phyloP scores from a whole-genome alignment of 1,140 invertebrate species.

The Hormaphis cornu region DNA sequence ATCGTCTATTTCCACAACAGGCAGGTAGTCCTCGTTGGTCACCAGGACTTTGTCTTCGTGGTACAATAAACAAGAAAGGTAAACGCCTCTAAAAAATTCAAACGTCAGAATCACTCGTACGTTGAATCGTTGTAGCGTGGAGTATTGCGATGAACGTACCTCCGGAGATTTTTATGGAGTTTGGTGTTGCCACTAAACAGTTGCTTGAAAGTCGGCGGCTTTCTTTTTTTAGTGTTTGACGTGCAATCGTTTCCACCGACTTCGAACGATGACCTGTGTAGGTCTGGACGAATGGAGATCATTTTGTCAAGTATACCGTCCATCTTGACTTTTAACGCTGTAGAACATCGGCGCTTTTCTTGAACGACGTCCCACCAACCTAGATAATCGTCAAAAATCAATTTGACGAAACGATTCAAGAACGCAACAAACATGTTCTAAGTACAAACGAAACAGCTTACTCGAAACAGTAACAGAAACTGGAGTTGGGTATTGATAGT shows the following conservation, averaged over 20 bases:
- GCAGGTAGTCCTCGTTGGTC: slow-evolving; percentile 91
- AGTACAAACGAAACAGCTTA: too few species aligned
- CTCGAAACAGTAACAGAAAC: slow-evolving; percentile 78
- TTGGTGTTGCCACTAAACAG: slow-evolving; percentile 88
- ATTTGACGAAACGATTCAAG: neutral
- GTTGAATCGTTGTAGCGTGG: neutral
- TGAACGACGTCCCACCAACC: slow-evolving; percentile 72
- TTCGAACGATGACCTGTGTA: slow-evolving; percentile 36
- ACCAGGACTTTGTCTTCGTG: slow-evolving; percentile 90
- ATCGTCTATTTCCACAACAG: slow-evolving; percentile 93
- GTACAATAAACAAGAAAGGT: slow-evolving; percentile 82
- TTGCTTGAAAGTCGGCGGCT: slow-evolving; percentile 86
- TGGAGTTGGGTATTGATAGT: slow-evolving; percentile 63
- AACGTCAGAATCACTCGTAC: neutral
- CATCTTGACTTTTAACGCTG: slow-evolving; percentile 58
- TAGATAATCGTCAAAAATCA: slow-evolving; percentile 39
- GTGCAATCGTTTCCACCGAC: slow-evolving; percentile 44
- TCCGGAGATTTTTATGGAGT: slow-evolving; percentile 84
- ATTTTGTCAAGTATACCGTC: slow-evolving; percentile 67
- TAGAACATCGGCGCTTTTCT: slow-evolving; percentile 52
- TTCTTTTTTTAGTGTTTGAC: slow-evolving; percentile 53
- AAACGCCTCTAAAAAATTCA: slow-evolving; percentile 63
- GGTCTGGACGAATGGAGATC: slow-evolving; percentile 52
- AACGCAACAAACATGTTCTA: neutral
- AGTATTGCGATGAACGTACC: slow-evolving; percentile 46